Evolutionary conservation across 2,888 invertebrate genomes (phyloP).

Genomic region (Spilarctia lutea): DNA sequence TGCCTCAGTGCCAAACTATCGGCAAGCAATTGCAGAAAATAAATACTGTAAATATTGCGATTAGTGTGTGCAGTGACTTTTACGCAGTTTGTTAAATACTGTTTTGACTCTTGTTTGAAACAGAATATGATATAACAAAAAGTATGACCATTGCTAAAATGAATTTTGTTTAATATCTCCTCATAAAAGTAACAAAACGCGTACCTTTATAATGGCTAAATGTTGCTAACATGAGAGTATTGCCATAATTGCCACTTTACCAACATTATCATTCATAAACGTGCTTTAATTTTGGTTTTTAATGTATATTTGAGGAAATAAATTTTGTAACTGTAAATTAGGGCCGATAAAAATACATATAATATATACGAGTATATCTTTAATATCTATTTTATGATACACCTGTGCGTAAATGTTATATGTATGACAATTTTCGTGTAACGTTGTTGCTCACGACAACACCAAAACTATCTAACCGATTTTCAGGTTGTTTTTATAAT

Average conservation of each 20-base stretch:
- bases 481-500: no score
- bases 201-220: slow-evolving; percentile 16
- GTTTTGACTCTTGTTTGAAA: background rate
- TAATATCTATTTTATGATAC: background rate
- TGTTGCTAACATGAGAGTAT: slow-evolving; percentile 20
- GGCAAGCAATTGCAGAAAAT: no score
- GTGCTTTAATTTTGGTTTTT: slow-evolving; percentile 13
- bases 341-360: slow-evolving; percentile 6
- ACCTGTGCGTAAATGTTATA: background rate
- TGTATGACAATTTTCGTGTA: background rate
- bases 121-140: background rate
- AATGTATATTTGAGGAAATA: slow-evolving; percentile 13
- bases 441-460: no score
- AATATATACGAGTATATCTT: background rate
- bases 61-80: no score
- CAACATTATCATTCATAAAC: slow-evolving; percentile 21
- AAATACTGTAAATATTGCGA: no score
- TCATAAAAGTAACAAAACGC: slow-evolving; percentile 19
- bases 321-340: slow-evolving; percentile 12
- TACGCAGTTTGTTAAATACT: background rate
- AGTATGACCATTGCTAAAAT: background rate
- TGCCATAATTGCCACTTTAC: slow-evolving; percentile 18
- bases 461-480: no score
- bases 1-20: no score
- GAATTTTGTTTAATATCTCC: slow-evolving; percentile 9